Evolutionary conservation across 1,140 invertebrate species (phyloP).

Genomic region (Drosophila orena): DNA sequence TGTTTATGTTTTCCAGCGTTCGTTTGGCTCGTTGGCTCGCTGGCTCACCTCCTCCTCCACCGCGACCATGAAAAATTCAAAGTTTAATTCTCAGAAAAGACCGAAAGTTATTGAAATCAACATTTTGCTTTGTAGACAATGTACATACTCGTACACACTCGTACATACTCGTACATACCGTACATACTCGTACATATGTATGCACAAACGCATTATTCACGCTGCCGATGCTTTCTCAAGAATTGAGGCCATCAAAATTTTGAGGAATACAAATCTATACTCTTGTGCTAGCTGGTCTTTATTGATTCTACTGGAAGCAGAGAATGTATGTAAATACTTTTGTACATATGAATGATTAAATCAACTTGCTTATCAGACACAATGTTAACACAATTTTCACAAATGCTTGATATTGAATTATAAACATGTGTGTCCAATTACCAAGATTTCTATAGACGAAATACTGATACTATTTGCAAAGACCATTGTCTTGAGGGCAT

Average conservation of each 20-base stretch:
- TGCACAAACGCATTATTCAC: constrained; percentile 62
- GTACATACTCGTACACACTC: too few relatives aligned
- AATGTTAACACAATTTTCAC: background rate
- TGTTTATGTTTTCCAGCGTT: constrained; percentile 70
- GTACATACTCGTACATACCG: too few relatives aligned
- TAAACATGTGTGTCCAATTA: too few relatives aligned
- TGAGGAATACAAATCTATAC: constrained; percentile 1
- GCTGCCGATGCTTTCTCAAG: constrained; percentile 61
- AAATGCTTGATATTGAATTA: background rate
- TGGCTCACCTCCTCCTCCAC: background rate
- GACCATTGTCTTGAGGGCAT: too few relatives aligned
- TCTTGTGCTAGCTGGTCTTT: background rate
- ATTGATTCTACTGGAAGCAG: constrained; percentile 4
- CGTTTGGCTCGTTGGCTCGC: background rate
- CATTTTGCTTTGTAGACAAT: constrained; percentile 43
- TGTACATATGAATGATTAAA: background rate
- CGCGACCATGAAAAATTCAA: constrained; percentile 62
- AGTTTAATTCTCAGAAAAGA: constrained; percentile 68
- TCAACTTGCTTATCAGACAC: background rate
- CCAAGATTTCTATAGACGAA: too few relatives aligned
- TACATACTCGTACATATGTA: background rate
- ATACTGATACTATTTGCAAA: too few relatives aligned
- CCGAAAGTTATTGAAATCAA: constrained; percentile 72
- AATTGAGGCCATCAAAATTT: constrained; percentile 27
- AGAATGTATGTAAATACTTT: too few relatives aligned